A percentile compares a stretch with the other conserved stretches of the same genome.
phyloP scores from a whole-genome alignment of 1,140 invertebrate species.

The Papilio polyxenes region DNA sequence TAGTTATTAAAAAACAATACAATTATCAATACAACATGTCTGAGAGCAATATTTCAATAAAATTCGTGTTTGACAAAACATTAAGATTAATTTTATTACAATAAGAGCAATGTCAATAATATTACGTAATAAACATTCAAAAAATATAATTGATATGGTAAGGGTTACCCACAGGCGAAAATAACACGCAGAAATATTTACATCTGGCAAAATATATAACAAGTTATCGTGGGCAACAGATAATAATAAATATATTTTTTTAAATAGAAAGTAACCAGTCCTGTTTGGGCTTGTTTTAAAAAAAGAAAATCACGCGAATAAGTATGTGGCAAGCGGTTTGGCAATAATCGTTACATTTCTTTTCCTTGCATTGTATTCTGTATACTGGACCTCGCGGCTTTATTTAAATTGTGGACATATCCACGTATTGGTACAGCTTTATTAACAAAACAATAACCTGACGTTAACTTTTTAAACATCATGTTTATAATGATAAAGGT shows the following conservation, averaged over 20 bases:
- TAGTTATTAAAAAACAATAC: not conserved
- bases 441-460: not conserved
- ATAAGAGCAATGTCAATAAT: not conserved
- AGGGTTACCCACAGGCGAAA: too few species aligned
- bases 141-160: too few species aligned
- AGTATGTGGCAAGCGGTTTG: not conserved
- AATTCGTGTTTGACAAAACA: not conserved
- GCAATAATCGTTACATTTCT: not conserved
- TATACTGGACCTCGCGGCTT: not conserved
- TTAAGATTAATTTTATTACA: conserved; percentile 4
- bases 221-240: too few species aligned
- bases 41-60: not conserved
- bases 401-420: not conserved
- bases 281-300: not conserved
- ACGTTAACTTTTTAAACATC: not conserved
- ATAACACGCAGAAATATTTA: too few species aligned
- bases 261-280: not conserved
- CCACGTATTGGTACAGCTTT: not conserved
- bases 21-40: too few species aligned
- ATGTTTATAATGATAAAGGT: not conserved
- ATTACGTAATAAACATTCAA: too few species aligned
- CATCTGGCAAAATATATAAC: too few species aligned
- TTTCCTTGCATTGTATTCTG: not conserved
- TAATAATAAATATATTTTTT: not conserved
- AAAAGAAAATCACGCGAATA: not conserved